Conservation (phyloP, 2,797 vertebrate species). For the Chlorospingus semifuscus region DNA sequence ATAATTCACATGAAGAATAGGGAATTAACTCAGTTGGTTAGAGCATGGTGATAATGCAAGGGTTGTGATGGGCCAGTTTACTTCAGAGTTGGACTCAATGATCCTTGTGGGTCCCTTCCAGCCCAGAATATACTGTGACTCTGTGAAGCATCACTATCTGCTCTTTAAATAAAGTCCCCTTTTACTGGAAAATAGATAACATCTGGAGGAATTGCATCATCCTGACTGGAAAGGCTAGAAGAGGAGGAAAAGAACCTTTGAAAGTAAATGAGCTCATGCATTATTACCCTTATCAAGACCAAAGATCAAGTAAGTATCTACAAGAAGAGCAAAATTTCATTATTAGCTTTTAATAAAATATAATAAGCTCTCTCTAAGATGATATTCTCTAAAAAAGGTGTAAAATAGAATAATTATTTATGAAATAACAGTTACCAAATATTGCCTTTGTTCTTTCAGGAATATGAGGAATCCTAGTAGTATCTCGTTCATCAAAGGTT, state of each 20-base stretch:
- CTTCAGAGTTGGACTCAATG: background rate
- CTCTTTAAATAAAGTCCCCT: background rate
- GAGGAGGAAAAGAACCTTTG: background rate
- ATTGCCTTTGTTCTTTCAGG: constrained; percentile 67
- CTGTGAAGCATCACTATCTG: background rate
- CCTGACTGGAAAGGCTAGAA: background rate
- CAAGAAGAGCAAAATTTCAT: background rate
- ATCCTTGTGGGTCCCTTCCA: background rate
- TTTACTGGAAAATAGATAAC: background rate
- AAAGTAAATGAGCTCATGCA: background rate
- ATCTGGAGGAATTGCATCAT: background rate
- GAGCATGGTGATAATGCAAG: background rate
- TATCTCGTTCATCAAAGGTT: constrained; percentile 51
- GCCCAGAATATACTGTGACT: background rate
- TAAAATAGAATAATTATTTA: background rate
- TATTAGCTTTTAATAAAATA: background rate
- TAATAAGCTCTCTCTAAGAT: background rate
- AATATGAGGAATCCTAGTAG: constrained; percentile 60
- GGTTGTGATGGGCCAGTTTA: background rate
- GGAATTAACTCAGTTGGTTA: background rate
- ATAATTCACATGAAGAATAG: background rate
- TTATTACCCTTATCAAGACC: background rate
- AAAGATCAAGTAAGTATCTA: background rate
- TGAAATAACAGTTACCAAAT: constrained; percentile 68
- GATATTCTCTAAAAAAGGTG: background rate